Evolutionary conservation across 2,113 vertebrate genomes (phyloP).

Genomic region (Psilopsiagon aurifrons): DNA sequence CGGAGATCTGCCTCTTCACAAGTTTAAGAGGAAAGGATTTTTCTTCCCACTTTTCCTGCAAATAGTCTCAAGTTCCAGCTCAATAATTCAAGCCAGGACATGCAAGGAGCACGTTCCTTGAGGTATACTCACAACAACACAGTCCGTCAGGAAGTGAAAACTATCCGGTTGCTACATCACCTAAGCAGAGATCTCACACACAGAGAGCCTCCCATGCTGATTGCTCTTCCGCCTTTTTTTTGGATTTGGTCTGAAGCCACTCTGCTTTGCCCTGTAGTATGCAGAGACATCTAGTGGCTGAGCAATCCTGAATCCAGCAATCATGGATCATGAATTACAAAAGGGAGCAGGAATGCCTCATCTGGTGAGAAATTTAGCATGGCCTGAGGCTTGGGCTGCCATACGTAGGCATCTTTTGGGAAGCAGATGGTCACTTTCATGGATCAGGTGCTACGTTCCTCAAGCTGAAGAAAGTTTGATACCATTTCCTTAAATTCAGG

Average conservation of each 20-base stretch:
- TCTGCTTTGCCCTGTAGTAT: neutral
- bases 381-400: neutral
- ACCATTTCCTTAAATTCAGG: neutral
- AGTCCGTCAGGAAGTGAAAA: neutral
- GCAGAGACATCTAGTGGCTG: slow-evolving; percentile 63
- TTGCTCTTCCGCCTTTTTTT: neutral
- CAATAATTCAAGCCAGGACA: slow-evolving; percentile 13
- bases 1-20: neutral
- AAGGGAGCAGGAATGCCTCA: neutral
- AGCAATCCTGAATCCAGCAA: neutral
- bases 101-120: neutral
- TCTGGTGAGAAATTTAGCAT: neutral
- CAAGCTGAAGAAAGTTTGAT: neutral
- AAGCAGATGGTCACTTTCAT: neutral
- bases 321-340: neutral
- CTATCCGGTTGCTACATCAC: neutral
- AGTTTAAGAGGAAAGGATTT: neutral
- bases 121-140: neutral
- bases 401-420: neutral
- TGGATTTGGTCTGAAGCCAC: neutral
- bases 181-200: neutral
- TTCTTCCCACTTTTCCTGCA: neutral
- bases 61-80: neutral
- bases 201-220: neutral
- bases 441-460: neutral